These are phyloP conservation scores for Lasioglossum leucozonium DNA, from an alignment of 2,888 invertebrate genomes.

Conservation along the genomic window DNA sequence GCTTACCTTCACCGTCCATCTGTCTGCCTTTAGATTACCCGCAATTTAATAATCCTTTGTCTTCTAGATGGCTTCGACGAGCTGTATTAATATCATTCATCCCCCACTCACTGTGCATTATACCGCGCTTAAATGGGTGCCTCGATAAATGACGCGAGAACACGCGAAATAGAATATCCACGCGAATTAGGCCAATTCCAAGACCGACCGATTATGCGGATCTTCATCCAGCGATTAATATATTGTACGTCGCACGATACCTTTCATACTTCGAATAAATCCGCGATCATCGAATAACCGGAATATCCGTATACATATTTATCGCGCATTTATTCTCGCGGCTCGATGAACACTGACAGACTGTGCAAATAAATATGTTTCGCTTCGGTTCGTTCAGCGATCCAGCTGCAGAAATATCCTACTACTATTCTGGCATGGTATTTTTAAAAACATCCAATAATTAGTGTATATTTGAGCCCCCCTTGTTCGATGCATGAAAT, in stretches of 20 bases:
- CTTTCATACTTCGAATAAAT: slow-evolving; percentile 10
- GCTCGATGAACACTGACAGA: not conserved
- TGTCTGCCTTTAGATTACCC: slow-evolving; percentile 44
- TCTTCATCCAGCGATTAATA: slow-evolving; percentile 36
- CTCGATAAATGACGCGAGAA: slow-evolving; percentile 18
- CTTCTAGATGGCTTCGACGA: slow-evolving; percentile 17
- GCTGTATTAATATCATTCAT: slow-evolving; percentile 48
- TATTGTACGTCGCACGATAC: slow-evolving; percentile 15
- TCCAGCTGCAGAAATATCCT: not conserved
- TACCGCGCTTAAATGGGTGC: slow-evolving; percentile 23
- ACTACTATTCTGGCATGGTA: not conserved
- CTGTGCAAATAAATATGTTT: not conserved
- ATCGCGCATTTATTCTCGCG: slow-evolving; percentile 17
- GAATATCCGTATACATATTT: slow-evolving; percentile 24
- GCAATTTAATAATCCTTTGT: slow-evolving; percentile 56
- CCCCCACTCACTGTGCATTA: slow-evolving; percentile 20
- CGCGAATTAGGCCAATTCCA: slow-evolving; percentile 42
- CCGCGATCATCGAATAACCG: slow-evolving; percentile 16
- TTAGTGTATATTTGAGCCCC: not conserved
- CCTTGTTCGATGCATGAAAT: not conserved
- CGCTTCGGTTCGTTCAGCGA: not conserved
- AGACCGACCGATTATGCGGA: slow-evolving; percentile 33
- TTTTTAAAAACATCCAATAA: not conserved
- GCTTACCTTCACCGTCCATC: slow-evolving; percentile 39
- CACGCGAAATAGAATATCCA: slow-evolving; percentile 14